Base-by-base conservation (phyloP, 2,797 vertebrate genomes). In the Tangara arthus region DNA sequence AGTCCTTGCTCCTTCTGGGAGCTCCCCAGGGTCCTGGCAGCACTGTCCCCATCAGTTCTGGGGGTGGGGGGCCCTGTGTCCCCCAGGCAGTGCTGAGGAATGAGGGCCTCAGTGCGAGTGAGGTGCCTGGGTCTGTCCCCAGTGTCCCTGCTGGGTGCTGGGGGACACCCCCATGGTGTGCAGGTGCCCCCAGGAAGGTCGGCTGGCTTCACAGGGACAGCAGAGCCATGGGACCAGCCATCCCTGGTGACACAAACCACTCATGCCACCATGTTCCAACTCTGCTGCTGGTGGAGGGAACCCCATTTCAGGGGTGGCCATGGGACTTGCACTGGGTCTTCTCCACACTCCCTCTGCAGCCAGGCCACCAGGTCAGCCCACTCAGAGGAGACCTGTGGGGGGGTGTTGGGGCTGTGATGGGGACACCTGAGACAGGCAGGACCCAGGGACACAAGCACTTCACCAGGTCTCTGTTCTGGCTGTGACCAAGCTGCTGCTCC, bases 171-270 rank as follows among this genome's bases (percentile, higher is more conserved):
- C 97, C 27, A 76, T 57, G 1, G 22, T 17, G 47, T 10, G 34
- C 32, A 47, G 83, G 81, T 7, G 72, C 93, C 66, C 89, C 30
- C 17, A 98, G 96, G 87, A 98, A 98, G 71, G 92, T 98, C 20
- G 98, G 98, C 70, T 96, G 98, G 11, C 98, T 98, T 75, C 27
- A 76, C 9, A 94, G 95, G 79, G 90, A 96, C 32, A 82, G 12
- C 96, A 8, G 44, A 52, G 44, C 32, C 20, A 0, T 5, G 34
- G 35, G 42, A 70, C 34, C 69, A 70, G 61, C 65, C 73, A 6
- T 41, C 56, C 12, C 0, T 0, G 57, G 27, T 42, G 41, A 59
- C 75, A 63, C 24, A 49, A 70, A 16, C 32, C 32, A 15, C 46
- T 66, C 0, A 0, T 9, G 10, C 21, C 52, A 32, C 15, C 1